A percentile compares a stretch with the other conserved stretches of the same genome.
Evolutionary conservation across 2,113 vertebrate genomes (phyloP).

Genomic region (Gracilinanus agilis): DNA sequence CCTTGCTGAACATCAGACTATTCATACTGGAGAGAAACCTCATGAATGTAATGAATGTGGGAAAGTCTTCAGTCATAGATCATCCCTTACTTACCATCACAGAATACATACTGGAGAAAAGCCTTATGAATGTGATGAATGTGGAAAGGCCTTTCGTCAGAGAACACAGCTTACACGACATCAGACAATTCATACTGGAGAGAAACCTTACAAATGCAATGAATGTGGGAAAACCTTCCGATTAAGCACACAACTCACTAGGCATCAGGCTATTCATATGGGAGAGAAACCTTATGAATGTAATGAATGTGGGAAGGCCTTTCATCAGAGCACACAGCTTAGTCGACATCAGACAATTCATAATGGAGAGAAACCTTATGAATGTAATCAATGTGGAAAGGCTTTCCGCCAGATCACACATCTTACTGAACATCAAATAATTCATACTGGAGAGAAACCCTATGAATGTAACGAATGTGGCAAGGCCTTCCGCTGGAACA

Average conservation of each 20-base stretch:
- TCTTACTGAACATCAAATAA: slow-evolving; percentile 73
- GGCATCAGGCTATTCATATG: slow-evolving; percentile 76
- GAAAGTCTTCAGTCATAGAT: slow-evolving; percentile 83
- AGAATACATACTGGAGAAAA: slow-evolving; percentile 82
- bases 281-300: slow-evolving; percentile 75
- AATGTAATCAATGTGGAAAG: slow-evolving; percentile 75
- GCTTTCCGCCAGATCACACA: slow-evolving; percentile 73
- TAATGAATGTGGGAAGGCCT: slow-evolving; percentile 76
- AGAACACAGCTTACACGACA: slow-evolving; percentile 79
- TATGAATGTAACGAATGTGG: slow-evolving; percentile 79
- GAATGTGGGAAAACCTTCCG: slow-evolving; percentile 77
- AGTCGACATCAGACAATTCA: slow-evolving; percentile 77
- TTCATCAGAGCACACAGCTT: slow-evolving; percentile 76
- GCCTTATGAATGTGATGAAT: slow-evolving; percentile 75
- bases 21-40: slow-evolving; percentile 78
- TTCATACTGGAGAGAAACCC: slow-evolving; percentile 79
- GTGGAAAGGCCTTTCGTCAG: slow-evolving; percentile 79
- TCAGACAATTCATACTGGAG: slow-evolving; percentile 79
- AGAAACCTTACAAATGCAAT: slow-evolving; percentile 77
- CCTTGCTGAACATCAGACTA: slow-evolving; percentile 79
- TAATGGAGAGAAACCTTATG: slow-evolving; percentile 76
- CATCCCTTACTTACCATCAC: slow-evolving; percentile 76
- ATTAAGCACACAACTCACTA: slow-evolving; percentile 74
- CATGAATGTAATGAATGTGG: slow-evolving; percentile 78
- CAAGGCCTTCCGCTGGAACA: slow-evolving; percentile 78